Percentiles rank a stretch among this genome's conserved stretches.
These are phyloP conservation scores for Pseudopodoces humilis DNA, from an alignment of 2,113 vertebrate genomes.

Conservation along the genomic window DNA sequence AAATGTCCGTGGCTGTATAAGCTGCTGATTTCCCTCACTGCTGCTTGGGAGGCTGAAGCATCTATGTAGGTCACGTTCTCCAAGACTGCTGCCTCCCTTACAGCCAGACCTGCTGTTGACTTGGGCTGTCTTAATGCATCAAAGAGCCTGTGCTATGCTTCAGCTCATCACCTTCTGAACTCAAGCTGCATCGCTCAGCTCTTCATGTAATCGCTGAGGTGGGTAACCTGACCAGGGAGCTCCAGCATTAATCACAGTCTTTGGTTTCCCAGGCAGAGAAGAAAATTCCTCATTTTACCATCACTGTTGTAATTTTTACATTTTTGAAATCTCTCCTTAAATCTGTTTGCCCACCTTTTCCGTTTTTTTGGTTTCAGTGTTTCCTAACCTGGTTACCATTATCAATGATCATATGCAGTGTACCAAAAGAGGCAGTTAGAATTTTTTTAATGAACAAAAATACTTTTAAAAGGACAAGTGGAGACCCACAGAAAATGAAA, in stretches of 20 bases:
- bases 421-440: neutral
- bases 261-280: neutral
- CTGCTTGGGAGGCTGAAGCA: conserved; percentile 38
- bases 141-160: conserved; percentile 37
- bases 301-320: neutral
- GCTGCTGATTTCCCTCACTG: conserved; percentile 14
- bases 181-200: neutral
- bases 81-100: conserved; percentile 37
- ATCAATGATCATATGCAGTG: neutral
- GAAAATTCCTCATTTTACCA: neutral
- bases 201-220: conserved; percentile 39
- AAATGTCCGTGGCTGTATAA: conserved; percentile 2
- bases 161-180: conserved; percentile 50
- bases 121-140: conserved; percentile 39
- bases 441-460: neutral
- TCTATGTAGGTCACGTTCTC: conserved; percentile 62
- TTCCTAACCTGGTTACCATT: neutral
- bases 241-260: neutral
- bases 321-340: neutral
- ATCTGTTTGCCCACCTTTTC: neutral
- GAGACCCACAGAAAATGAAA: neutral
- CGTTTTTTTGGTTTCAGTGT: neutral
- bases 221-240: conserved; percentile 27
- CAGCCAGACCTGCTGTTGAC: conserved; percentile 57
- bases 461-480: neutral